phyloP scores from a whole-genome alignment of 1,140 invertebrate species.

The Rhopalosiphum maidis region DNA sequence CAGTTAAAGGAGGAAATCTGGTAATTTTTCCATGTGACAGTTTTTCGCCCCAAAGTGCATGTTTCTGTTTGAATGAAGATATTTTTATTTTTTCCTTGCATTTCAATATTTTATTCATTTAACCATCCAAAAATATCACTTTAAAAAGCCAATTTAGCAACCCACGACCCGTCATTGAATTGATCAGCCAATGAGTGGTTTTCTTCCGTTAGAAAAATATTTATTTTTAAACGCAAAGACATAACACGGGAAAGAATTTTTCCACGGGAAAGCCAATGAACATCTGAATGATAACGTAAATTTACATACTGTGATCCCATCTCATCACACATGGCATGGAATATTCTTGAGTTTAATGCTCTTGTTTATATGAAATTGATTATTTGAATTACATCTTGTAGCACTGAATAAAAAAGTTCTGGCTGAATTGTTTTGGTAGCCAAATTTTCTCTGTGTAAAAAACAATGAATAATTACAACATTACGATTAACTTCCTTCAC shows the following conservation, averaged over 20 bases:
- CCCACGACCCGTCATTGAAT: background rate
- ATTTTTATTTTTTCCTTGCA: slow-evolving; percentile 13
- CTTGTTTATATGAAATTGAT: background rate
- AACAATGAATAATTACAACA: background rate
- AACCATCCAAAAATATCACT: background rate
- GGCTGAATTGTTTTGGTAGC: background rate
- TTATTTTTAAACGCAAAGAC: background rate
- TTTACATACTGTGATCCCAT: background rate
- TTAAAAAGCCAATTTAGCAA: background rate
- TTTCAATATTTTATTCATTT: background rate
- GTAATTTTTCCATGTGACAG: background rate
- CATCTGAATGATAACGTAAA: background rate
- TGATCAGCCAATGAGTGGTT: background rate
- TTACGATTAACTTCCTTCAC: background rate
- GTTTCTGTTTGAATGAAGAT: background rate
- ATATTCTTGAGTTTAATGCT: background rate
- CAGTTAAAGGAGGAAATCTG: background rate
- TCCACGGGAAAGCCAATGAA: background rate
- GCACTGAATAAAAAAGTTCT: slow-evolving; percentile 2
- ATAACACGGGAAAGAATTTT: background rate
- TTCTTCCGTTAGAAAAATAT: background rate
- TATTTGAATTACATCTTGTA: background rate
- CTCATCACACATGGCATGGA: background rate
- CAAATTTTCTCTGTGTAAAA: background rate
- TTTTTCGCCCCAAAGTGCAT: background rate